A percentile compares a stretch with the other conserved stretches of the same genome.
phyloP scores from a whole-genome alignment of 2,113 vertebrate species.

The Morone saxatilis region DNA sequence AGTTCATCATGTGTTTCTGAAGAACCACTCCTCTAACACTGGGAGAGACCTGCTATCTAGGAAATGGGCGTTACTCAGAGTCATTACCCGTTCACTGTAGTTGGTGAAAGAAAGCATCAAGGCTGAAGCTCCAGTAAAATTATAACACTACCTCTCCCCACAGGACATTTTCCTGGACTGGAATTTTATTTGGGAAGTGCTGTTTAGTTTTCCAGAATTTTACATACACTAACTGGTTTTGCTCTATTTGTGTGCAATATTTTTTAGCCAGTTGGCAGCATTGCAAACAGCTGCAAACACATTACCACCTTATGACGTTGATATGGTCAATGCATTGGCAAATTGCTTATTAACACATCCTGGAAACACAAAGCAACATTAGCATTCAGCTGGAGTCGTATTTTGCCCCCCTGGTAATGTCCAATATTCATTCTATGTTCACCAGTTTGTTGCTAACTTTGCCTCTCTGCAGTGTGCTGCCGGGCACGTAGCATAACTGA shows the following conservation, averaged over 20 bases:
- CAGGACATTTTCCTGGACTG: neutral
- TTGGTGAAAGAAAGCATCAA: neutral
- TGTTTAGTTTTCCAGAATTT: neutral
- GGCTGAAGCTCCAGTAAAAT: neutral
- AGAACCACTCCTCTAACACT: neutral
- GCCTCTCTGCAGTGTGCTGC: neutral
- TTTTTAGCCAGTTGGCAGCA: neutral
- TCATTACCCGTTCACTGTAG: neutral
- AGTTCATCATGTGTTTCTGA: constrained; percentile 19
- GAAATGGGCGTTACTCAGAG: neutral
- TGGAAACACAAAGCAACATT: neutral
- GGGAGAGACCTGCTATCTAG: neutral
- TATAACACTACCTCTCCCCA: neutral
- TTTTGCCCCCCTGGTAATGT: too few species aligned
- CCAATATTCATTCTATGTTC: neutral
- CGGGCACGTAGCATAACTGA: neutral
- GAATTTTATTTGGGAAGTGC: neutral
- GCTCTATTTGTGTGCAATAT: neutral
- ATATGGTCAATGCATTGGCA: neutral
- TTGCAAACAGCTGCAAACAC: neutral
- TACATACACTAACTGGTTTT: neutral
- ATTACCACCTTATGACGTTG: neutral
- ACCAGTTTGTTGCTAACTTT: neutral
- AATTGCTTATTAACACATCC: too few species aligned
- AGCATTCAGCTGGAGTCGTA: neutral